Base-by-base conservation (phyloP, 2,113 vertebrate genomes). In the Andinoacara biseriatus region DNA sequence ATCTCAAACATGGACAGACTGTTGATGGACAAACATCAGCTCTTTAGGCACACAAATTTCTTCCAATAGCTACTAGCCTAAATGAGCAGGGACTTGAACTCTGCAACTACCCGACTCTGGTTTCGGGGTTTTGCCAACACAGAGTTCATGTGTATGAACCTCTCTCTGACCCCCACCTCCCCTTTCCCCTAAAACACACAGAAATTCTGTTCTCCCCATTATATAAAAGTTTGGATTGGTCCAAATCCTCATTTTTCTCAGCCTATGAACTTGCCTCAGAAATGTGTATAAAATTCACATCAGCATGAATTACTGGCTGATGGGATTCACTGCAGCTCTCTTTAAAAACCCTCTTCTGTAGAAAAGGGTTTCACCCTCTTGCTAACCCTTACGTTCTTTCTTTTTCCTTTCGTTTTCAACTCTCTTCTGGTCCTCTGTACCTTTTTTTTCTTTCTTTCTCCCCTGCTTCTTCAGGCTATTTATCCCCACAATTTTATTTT, bases 231-330 rank as follows among this genome's bases (percentile, higher is more conserved):
- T 31, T 7, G 69, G 29, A 82, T 33, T 33, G 29, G 59, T 80
- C 76, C 82, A 83, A 80, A 82, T 85, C 20, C 6, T 61, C 54
- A 58, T 85, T 80, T 86, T 85, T 90, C 81, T 79, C 52, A 3
- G 86, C 83, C 75, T 67, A 78, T 89, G 85, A 91, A 89, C 62
- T 56, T 26, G 57, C 87, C 86, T 76, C 89, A 85, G 86, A 89
- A 90, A 90, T 87, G 80, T 24, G 31, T 75, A 86, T 90, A 89
- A 88, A 90, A 82, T 81, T 74, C 88, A 88, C 82, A 85, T 88
- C 82, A 81, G 74, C 26, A 33, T 87, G 69, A 87, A 84, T 81
- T 43, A 60, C 46, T 46, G 77, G 78, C 75, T 84, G 74, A 85
- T 61, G 85, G 80, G 81, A 76, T 75, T 81, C 85, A 80, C 72